Evolutionary conservation across 64 coral and sea anemone genomes (phyloP).

Genomic region (Stichodactyla helianthus): DNA sequence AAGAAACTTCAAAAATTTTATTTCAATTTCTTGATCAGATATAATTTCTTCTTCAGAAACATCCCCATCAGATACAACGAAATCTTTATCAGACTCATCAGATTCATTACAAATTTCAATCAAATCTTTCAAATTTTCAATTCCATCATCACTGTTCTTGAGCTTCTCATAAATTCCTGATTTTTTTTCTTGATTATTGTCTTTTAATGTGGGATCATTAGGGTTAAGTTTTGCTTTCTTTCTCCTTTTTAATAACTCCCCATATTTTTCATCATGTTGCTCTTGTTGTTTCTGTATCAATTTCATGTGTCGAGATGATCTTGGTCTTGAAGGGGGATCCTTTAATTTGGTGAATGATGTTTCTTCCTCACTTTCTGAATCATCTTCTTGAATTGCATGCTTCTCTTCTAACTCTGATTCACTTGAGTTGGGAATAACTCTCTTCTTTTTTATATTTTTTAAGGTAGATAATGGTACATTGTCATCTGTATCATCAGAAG

Average conservation of each 20-base stretch:
- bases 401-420: background rate
- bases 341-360: background rate
- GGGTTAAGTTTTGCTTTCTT: constrained; percentile 28
- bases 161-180: constrained; percentile 13
- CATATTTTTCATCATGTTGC: constrained; percentile 40
- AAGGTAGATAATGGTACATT: constrained; percentile 6
- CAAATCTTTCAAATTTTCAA: constrained; percentile 11
- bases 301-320: constrained; percentile 39
- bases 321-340: background rate
- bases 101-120: constrained; percentile 43
- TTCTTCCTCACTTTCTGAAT: constrained; percentile 6
- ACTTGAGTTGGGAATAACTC: background rate
- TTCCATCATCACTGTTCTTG: constrained; percentile 22
- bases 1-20: constrained; percentile 60
- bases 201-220: constrained; percentile 30
- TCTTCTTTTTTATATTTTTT: background rate
- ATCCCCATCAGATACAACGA: constrained; percentile 68
- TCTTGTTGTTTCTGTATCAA: constrained; percentile 33
- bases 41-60: constrained; percentile 49
- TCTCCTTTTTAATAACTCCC: constrained; percentile 47
- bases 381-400: background rate
- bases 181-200: constrained; percentile 3
- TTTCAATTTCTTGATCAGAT: constrained; percentile 16
- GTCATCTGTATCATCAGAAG: constrained; percentile 2
- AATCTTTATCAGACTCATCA: constrained; percentile 79